These are phyloP conservation scores for Nannoperca australis DNA, from an alignment of 2,797 vertebrate species.

Conservation along the genomic window DNA sequence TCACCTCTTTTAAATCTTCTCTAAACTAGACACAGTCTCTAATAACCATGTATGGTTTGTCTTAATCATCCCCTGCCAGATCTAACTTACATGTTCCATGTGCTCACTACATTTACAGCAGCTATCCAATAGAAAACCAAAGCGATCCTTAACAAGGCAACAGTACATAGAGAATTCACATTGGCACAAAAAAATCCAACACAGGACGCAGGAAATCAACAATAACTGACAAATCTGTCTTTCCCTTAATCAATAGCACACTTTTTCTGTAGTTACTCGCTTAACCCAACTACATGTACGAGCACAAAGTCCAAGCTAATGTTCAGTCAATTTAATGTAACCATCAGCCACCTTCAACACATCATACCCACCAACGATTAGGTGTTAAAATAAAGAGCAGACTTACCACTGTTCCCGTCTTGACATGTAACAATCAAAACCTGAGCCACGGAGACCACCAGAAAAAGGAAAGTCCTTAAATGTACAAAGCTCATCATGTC, in stretches of 20 bases:
- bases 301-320: slow-evolving; percentile 6
- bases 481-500: slow-evolving; percentile 85
- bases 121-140: slow-evolving; percentile 2
- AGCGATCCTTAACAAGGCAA: background rate
- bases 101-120: slow-evolving; percentile 6
- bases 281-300: slow-evolving; percentile 10
- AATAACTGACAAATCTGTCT: background rate
- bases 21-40: slow-evolving; percentile 5
- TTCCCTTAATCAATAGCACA: background rate
- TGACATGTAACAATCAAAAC: slow-evolving; percentile 85
- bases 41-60: slow-evolving; percentile 11
- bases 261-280: slow-evolving; percentile 8
- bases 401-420: slow-evolving; percentile 83
- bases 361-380: slow-evolving; percentile 49
- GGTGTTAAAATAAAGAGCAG: slow-evolving; percentile 52
- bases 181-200: background rate
- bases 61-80: background rate
- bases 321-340: slow-evolving; percentile 15
- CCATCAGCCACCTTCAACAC: slow-evolving; percentile 43
- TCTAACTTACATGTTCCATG: slow-evolving; percentile 18
- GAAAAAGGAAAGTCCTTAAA: slow-evolving; percentile 85
- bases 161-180: background rate
- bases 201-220: background rate
- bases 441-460: slow-evolving; percentile 79
- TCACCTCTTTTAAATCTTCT: slow-evolving; percentile 24